phyloP scores from a whole-genome alignment of 2,797 vertebrate species.

The Oreochromis grahami region DNA sequence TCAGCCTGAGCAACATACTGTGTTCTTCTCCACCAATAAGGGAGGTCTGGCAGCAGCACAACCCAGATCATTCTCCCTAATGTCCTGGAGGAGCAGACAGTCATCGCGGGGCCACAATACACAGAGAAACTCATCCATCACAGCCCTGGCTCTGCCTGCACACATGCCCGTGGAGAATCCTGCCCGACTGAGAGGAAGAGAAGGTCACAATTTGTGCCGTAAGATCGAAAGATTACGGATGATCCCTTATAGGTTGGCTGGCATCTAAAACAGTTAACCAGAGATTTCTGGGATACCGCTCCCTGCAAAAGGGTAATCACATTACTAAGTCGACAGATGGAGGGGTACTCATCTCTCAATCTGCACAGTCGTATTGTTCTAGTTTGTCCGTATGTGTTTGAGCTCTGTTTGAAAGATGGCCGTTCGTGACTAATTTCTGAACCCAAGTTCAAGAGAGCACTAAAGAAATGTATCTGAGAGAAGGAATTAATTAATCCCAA shows the following conservation, averaged over 20 bases:
- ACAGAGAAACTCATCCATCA: slow-evolving; percentile 64
- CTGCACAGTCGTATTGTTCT: slow-evolving; percentile 21
- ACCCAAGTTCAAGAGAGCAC: slow-evolving; percentile 6
- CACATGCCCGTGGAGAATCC: slow-evolving; percentile 30
- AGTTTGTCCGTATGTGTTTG: background rate
- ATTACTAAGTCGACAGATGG: slow-evolving; percentile 61
- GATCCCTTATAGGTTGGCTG: slow-evolving; percentile 52
- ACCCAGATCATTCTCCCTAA: slow-evolving; percentile 60
- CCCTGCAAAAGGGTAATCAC: slow-evolving; percentile 65
- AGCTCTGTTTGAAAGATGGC: slow-evolving; percentile 13
- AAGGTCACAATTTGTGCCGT: slow-evolving; percentile 48
- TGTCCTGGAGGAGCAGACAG: slow-evolving; percentile 50
- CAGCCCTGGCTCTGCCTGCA: slow-evolving; percentile 27
- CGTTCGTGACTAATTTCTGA: slow-evolving; percentile 5
- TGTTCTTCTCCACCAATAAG: slow-evolving; percentile 41
- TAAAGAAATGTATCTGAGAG: background rate
- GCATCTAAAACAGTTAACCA: slow-evolving; percentile 56
- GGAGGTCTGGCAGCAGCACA: slow-evolving; percentile 41
- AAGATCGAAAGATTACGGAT: slow-evolving; percentile 50
- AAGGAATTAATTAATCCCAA: background rate
- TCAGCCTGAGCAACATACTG: slow-evolving; percentile 13
- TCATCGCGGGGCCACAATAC: slow-evolving; percentile 32
- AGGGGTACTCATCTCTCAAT: slow-evolving; percentile 46
- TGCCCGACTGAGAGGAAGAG: slow-evolving; percentile 11
- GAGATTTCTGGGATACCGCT: slow-evolving; percentile 49